These are phyloP conservation scores for Synergus japonicus DNA, from an alignment of 2,888 invertebrate species.

Conservation along the genomic window DNA sequence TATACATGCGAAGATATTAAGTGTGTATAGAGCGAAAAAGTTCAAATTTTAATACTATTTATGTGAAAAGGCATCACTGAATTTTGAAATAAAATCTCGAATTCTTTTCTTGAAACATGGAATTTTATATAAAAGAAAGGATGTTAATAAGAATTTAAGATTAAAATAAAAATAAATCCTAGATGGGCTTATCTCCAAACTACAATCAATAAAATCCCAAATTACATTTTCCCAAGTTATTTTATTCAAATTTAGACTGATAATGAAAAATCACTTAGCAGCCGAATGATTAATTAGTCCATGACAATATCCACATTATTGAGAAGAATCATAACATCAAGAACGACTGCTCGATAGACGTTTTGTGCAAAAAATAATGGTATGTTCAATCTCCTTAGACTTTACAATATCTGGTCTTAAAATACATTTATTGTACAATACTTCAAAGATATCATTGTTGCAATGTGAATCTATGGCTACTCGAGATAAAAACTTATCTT, in stretches of 20 bases:
- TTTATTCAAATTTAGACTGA: conserved; percentile 22
- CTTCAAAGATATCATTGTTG: not conserved
- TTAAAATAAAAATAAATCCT: not conserved
- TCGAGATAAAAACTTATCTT: conserved; percentile 24
- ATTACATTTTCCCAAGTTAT: conserved; percentile 17
- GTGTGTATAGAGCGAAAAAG: too few species aligned
- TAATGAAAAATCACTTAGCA: not conserved
- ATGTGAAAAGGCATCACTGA: too few species aligned
- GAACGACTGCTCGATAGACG: conserved; percentile 11
- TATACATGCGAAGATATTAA: not conserved
- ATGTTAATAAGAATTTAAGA: not conserved
- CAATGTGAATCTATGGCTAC: not conserved
- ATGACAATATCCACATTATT: conserved; percentile 7
- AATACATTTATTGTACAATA: conserved; percentile 20
- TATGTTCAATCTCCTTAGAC: conserved; percentile 18
- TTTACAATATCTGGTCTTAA: conserved; percentile 3
- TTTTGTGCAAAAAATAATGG: conserved; percentile 39
- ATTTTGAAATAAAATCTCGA: too few species aligned
- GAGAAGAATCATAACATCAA: conserved; percentile 23
- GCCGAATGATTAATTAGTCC: conserved; percentile 4
- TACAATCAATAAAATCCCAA: conserved; percentile 12
- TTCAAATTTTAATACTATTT: too few species aligned
- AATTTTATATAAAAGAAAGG: too few species aligned
- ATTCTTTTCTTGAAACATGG: too few species aligned
- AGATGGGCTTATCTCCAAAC: not conserved